Conservation (phyloP, 2,797 vertebrate species). For the Vultur gryphus region DNA sequence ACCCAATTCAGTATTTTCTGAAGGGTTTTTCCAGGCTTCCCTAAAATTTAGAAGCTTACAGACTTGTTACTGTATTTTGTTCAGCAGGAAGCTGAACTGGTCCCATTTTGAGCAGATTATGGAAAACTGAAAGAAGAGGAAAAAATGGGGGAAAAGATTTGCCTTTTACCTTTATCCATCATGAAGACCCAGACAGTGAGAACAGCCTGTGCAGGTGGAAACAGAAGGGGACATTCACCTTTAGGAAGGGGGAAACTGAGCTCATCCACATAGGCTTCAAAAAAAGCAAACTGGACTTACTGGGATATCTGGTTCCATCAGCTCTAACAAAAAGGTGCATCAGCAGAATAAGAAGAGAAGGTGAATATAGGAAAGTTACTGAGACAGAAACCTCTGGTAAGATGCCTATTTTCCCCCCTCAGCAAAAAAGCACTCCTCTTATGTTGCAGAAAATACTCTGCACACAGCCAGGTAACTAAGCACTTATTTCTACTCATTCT, state of each 20-base stretch:
- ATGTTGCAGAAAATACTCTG: neutral
- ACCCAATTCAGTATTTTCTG: neutral
- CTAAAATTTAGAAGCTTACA: neutral
- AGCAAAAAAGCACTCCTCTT: neutral
- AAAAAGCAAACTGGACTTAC: neutral
- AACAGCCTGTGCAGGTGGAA: neutral
- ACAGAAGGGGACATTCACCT: neutral
- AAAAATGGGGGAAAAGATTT: rapidly evolving
- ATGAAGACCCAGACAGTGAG: neutral
- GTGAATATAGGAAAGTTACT: neutral
- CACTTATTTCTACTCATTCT: neutral
- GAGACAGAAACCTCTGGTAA: neutral
- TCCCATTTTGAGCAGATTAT: neutral
- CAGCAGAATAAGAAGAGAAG: neutral
- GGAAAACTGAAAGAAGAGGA: neutral
- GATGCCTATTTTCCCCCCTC: rapidly evolving
- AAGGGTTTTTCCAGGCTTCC: neutral
- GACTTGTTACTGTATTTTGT: neutral
- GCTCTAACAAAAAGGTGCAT: neutral
- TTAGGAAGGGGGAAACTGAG: neutral
- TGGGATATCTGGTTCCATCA: neutral
- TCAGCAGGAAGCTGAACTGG: neutral
- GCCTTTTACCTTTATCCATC: neutral
- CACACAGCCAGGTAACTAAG: neutral
- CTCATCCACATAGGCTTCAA: neutral